A percentile compares a stretch with the other conserved stretches of the same genome.
These are phyloP conservation scores for Oreohelix idahoensis DNA, from an alignment of 1,140 invertebrate genomes.

Conservation along the genomic window DNA sequence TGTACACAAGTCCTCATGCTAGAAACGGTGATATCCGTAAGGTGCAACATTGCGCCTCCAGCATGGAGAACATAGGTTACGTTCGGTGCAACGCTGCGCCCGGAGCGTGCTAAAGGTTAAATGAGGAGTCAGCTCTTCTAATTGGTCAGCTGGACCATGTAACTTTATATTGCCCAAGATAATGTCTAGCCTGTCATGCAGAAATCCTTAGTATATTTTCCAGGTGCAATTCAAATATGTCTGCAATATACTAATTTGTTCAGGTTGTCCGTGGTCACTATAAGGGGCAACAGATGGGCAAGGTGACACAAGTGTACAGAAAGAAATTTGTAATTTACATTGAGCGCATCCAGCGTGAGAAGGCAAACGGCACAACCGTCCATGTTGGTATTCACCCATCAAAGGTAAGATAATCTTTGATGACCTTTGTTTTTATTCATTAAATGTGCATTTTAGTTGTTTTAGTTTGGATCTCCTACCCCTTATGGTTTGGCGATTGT, in stretches of 20 bases:
- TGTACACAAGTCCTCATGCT: too few species aligned
- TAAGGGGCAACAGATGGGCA: slow-evolving; percentile 98
- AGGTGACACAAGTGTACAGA: slow-evolving; percentile 97
- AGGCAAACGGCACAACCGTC: slow-evolving; percentile 97
- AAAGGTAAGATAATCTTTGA: slow-evolving; percentile 81
- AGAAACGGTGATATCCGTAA: too few species aligned
- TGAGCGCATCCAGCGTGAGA: slow-evolving; percentile 87
- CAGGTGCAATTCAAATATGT: too few species aligned
- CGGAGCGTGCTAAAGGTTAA: too few species aligned
- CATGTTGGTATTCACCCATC: slow-evolving; percentile 99
- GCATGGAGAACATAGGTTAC: too few species aligned
- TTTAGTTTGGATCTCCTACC: background rate
- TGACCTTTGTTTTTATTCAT: background rate
- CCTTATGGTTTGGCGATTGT: background rate
- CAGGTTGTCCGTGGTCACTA: slow-evolving; percentile 97
- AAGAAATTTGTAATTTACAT: slow-evolving; percentile 99
- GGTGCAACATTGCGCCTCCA: too few species aligned
- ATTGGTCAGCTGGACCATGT: too few species aligned
- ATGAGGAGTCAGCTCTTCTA: too few species aligned
- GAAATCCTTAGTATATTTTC: too few species aligned
- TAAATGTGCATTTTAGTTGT: background rate
- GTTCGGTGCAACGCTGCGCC: too few species aligned
- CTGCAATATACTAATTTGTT: slow-evolving; percentile 33
- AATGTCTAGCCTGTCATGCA: too few species aligned
- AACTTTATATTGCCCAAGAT: too few species aligned